phyloP scores from a whole-genome alignment of 2,888 invertebrate species.

The Exephanes ischioxanthus region DNA sequence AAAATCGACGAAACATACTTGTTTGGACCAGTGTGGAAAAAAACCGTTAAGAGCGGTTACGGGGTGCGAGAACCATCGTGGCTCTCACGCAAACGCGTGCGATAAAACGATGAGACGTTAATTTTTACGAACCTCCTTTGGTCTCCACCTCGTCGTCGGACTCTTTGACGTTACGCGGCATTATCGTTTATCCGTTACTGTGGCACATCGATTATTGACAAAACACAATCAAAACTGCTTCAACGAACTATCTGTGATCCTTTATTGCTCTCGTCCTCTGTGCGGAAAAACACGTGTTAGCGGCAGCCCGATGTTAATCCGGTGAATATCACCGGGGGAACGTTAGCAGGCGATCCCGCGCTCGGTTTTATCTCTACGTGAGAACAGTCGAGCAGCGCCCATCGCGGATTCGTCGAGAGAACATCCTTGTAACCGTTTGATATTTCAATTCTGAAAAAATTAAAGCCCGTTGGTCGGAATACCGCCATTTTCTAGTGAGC shows the following conservation, averaged over 20 bases:
- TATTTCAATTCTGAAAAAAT: neutral
- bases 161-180: slow-evolving; percentile 73
- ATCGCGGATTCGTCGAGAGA: neutral
- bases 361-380: neutral
- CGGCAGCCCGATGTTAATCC: slow-evolving; percentile 16
- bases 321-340: neutral
- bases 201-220: slow-evolving; percentile 50
- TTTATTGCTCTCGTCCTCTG: neutral
- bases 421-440: neutral
- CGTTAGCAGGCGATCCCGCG: slow-evolving; percentile 16
- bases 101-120: slow-evolving; percentile 23
- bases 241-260: neutral
- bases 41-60: slow-evolving; percentile 56
- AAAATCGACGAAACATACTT: neutral
- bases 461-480: slow-evolving; percentile 2
- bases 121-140: slow-evolving; percentile 72
- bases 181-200: slow-evolving; percentile 55
- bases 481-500: neutral
- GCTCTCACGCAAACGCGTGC: slow-evolving; percentile 1
- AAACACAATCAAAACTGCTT: slow-evolving; percentile 7
- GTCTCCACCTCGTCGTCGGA: slow-evolving; percentile 73
- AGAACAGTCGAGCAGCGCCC: slow-evolving; percentile 2
- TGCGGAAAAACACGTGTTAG: slow-evolving; percentile 22
- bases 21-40: slow-evolving; percentile 33
- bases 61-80: neutral